Evolutionary conservation across 2,888 invertebrate genomes (phyloP), one percentile per base, ranked within the genome.

Genomic region (Drosophila peninsularis): DNA sequence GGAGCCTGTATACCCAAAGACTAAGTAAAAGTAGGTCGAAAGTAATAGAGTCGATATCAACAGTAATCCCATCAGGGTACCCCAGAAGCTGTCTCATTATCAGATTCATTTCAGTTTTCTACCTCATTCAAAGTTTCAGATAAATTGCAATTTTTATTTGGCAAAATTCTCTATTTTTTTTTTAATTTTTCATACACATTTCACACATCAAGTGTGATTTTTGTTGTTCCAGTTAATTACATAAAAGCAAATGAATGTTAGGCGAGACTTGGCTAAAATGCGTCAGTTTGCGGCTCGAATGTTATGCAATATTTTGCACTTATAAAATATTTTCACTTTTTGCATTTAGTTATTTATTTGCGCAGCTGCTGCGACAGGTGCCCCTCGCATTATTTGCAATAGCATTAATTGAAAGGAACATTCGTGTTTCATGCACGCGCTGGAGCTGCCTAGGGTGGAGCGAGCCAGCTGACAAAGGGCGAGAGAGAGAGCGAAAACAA

Each of bases 391-490:
- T 71, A 49, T 62, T 71, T 75, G 71, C 60, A 67, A 67, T 66
- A 39, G 62, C 78, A 70, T 79, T 74, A 63, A 78, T 78, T 71
- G 74, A 68, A 77, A 74, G 54, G 36, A 53, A 11, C 32, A 11
- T 32, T n/a, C 27, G 34, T 49, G 19, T 49, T 32, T 7, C 14
- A 49, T 49, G 49, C 49, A 49, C 13, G 6, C 24, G 5, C n/a
- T 5, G 2, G n/a, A 24, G 44, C 24, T 24, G 21, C 19, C 0
- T 21, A 14, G 44, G 14, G n/a, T 17, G 24, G 13, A 11, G 6
- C 0, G 30, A 30, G 11, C 30, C 45, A 47, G 47, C 6, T 49
- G 47, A 32, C 32, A 32, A 32, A 11, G 11, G 3, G 14, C 10
- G 21, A 13, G 42, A 11, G 10, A 27, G 45, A 45, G 11, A n/a